phyloP scores from a whole-genome alignment of 2,797 vertebrate species.

The Characodon lateralis region DNA sequence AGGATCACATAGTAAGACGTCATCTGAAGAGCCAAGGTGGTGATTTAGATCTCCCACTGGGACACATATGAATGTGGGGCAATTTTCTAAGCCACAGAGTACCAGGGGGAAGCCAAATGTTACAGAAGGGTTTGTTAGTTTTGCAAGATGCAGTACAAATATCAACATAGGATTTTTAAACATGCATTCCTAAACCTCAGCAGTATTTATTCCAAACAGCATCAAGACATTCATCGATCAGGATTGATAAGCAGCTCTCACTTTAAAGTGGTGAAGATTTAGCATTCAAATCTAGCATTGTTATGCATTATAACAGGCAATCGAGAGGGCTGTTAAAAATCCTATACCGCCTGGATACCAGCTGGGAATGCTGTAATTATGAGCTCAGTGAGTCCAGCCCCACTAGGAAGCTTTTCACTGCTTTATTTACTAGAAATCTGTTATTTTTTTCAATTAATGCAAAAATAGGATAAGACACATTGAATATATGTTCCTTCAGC shows the following conservation, averaged over 20 bases:
- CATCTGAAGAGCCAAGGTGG: constrained; percentile 25
- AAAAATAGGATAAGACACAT: background rate
- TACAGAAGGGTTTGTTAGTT: too few relatives aligned
- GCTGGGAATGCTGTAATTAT: background rate
- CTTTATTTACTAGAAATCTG: background rate
- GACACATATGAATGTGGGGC: constrained; percentile 5
- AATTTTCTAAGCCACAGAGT: constrained; percentile 14
- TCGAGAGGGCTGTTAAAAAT: background rate
- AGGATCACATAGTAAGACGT: constrained; percentile 16
- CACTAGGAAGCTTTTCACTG: background rate
- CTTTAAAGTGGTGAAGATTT: background rate
- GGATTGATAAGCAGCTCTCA: background rate
- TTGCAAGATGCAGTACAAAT: too few relatives aligned
- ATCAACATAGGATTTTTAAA: background rate
- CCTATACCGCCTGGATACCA: background rate
- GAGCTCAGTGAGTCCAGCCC: background rate
- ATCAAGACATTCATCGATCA: background rate
- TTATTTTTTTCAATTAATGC: background rate
- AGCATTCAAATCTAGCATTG: background rate
- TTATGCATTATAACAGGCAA: background rate
- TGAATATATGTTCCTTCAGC: background rate
- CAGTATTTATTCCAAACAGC: background rate
- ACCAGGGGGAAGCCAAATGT: background rate
- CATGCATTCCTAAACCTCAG: background rate
- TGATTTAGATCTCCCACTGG: constrained; percentile 22